Evolutionary conservation across 2,888 invertebrate species (phyloP).

Genomic region (Acanthosepion esculentum): DNA sequence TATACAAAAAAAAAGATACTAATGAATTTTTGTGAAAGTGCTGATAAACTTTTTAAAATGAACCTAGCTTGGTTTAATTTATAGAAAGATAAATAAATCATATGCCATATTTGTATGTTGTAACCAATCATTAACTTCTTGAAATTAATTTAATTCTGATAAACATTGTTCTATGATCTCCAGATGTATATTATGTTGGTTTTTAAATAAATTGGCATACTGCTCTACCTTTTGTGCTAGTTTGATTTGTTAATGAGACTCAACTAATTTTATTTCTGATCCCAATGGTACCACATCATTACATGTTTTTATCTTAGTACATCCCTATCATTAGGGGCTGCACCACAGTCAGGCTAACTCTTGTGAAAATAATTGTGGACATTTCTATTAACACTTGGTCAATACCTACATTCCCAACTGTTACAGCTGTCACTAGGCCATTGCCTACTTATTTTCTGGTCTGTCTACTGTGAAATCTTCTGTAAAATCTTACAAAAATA

Average conservation of each 20-base stretch:
- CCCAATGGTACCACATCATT: conserved; percentile 8
- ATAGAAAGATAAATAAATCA: no score
- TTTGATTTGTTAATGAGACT: conserved; percentile 1
- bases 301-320: neutral
- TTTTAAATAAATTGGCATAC: neutral
- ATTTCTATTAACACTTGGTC: conserved; percentile 21
- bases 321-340: conserved; percentile 2
- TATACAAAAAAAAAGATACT: no score
- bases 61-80: no score
- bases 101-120: no score
- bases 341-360: neutral
- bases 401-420: neutral
- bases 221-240: neutral
- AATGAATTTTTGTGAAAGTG: no score
- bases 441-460: conserved; percentile 22
- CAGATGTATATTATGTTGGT: neutral
- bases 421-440: neutral
- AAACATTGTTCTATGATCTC: neutral
- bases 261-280: conserved; percentile 8
- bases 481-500: no score
- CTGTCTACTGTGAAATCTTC: neutral
- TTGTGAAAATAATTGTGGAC: conserved; percentile 20
- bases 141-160: no score
- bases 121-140: no score
- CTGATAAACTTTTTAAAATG: no score